These are phyloP conservation scores for Diacarnus erythraeanus DNA, from an alignment of 37 sponge, comb jelly and placozoan genomes.

Conservation along the genomic window DNA sequence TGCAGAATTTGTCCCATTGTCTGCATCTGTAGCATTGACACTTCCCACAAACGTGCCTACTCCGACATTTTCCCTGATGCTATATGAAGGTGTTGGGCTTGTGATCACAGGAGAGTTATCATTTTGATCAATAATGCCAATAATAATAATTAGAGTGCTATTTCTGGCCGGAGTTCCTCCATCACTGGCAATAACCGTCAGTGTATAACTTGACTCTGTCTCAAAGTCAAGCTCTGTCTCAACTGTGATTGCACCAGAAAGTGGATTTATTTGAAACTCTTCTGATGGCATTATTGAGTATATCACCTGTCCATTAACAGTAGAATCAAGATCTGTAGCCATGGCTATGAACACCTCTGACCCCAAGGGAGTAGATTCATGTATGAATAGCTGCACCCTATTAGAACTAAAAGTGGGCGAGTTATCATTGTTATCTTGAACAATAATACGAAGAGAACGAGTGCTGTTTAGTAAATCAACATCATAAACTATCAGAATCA, in stretches of 20 bases:
- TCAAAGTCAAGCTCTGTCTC: constrained; percentile 32
- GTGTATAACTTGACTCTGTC: neutral
- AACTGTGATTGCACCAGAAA: constrained; percentile 18
- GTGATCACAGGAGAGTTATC: constrained; percentile 34
- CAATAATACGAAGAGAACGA: constrained; percentile 20
- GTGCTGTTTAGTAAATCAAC: constrained; percentile 20
- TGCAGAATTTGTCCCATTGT: constrained; percentile 27
- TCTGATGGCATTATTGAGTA: neutral
- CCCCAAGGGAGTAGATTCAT: neutral
- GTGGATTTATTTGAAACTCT: neutral
- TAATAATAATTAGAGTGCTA: constrained; percentile 3
- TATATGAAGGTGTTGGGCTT: neutral
- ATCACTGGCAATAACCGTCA: constrained; percentile 29
- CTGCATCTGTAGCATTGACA: constrained; percentile 25
- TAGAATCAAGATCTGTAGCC: constrained; percentile 16
- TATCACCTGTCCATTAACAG: neutral
- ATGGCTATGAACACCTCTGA: constrained; percentile 2
- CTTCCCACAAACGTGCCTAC: constrained; percentile 23
- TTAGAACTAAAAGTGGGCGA: constrained; percentile 48
- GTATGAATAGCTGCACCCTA: neutral
- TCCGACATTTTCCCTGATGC: constrained; percentile 5
- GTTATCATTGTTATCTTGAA: constrained; percentile 66
- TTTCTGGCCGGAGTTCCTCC: constrained; percentile 27
- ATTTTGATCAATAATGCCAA: constrained; percentile 22
- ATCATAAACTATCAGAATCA: constrained; percentile 55